Evolutionary conservation across 2,797 vertebrate genomes (phyloP).

Genomic region (Acanthurus lineatus): DNA sequence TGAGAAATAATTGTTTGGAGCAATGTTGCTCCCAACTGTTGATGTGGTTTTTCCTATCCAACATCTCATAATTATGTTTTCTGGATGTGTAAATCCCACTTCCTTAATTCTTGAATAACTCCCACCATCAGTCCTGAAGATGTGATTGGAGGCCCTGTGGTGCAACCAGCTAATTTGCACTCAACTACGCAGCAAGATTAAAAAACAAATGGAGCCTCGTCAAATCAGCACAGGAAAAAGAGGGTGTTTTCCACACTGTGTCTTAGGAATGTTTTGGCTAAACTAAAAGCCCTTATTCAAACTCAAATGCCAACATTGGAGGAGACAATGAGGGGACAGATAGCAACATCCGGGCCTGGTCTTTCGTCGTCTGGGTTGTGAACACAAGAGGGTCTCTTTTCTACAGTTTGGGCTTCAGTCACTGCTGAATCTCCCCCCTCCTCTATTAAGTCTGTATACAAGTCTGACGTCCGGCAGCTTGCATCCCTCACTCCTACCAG

Average conservation of each 20-base stretch:
- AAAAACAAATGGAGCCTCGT: constrained; percentile 67
- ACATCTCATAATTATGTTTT: constrained; percentile 61
- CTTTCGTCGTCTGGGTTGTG: constrained; percentile 60
- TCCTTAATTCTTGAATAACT: constrained; percentile 47
- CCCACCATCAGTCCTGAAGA: constrained; percentile 55
- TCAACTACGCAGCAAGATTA: constrained; percentile 58
- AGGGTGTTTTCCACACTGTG: constrained; percentile 75
- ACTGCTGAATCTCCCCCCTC: constrained; percentile 41
- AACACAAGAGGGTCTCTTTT: constrained; percentile 81
- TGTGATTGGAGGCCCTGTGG: constrained; percentile 63
- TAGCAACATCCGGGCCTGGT: constrained; percentile 79
- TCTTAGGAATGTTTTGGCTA: constrained; percentile 81
- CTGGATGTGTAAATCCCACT: constrained; percentile 53
- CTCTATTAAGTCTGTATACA: constrained; percentile 69
- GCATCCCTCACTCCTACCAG: constrained; percentile 76
- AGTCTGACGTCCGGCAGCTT: constrained; percentile 81
- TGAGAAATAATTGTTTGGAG: constrained; percentile 48
- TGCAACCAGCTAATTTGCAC: constrained; percentile 65
- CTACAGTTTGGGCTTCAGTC: constrained; percentile 62
- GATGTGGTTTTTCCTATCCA: constrained; percentile 46
- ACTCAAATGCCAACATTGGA: constrained; percentile 82
- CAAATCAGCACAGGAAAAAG: constrained; percentile 67
- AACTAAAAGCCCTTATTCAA: constrained; percentile 82
- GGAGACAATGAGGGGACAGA: constrained; percentile 81
- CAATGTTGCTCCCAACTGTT: constrained; percentile 31